Conservation (phyloP, 2,888 invertebrate species). For the Scaptomyza polygonia region DNA sequence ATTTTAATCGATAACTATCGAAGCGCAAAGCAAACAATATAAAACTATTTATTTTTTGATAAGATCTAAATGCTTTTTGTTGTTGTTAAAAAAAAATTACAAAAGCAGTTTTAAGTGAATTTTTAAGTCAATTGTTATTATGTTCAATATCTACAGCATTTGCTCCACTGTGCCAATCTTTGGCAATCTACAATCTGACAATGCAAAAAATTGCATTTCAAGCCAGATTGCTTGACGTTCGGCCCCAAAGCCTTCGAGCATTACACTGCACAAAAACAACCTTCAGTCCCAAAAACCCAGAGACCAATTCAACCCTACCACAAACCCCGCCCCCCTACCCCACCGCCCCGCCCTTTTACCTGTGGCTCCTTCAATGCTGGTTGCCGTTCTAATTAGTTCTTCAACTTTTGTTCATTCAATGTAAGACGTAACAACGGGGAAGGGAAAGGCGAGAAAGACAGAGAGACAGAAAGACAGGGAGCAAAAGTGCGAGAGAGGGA, state of each 20-base stretch:
- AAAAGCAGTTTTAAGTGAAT: no score
- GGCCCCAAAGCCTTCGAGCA: constrained; percentile 5
- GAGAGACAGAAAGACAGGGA: no score
- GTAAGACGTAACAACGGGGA: constrained; percentile 9
- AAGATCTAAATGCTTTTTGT: no score
- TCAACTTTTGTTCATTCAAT: constrained; percentile 55
- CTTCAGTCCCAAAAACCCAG: neutral
- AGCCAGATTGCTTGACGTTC: constrained; percentile 18
- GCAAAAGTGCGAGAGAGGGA: neutral
- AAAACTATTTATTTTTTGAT: no score
- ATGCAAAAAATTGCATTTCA: constrained; percentile 40
- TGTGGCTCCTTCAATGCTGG: constrained; percentile 25
- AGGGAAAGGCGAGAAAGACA: neutral
- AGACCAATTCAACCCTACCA: neutral
- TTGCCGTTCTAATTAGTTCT: constrained; percentile 66
- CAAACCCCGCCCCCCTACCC: no score
- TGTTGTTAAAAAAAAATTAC: no score
- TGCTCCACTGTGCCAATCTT: neutral
- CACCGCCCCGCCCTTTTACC: constrained; percentile 10
- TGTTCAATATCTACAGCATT: neutral
- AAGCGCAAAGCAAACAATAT: neutral
- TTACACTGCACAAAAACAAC: neutral
- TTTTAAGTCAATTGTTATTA: no score
- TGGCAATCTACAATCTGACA: constrained; percentile 4
- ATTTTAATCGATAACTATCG: neutral